Base-by-base conservation (phyloP, 2,888 invertebrate genomes). In the Halictus ligatus region DNA sequence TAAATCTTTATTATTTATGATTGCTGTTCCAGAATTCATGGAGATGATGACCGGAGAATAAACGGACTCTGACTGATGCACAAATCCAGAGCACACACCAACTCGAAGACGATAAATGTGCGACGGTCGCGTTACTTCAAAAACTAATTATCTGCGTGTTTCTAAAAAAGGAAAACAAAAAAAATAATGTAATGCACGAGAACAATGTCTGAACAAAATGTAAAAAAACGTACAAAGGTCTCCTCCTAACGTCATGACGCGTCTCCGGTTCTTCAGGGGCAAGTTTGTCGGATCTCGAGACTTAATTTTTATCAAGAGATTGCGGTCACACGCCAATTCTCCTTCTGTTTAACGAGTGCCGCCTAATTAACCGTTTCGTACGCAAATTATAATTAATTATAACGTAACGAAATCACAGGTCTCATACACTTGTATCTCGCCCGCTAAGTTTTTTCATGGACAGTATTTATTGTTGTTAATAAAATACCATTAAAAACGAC, bases 21-120 rank as follows among this genome's bases (percentile, higher is more conserved):
- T 43, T 35, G 64, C 73, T 75, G 96, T 97, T 97, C 91, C 97
- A 98, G 98, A 98, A 97, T 98, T 98, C 96, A 98, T 98, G 98
- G 98, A 98, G 96, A 98, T 98, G 98, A 98, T 98, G 98, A 98
- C 98, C 90, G 98, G 98, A 95, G 98, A 98, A 97, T 98, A 97
- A 97, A 95, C 79, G 2, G 40, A 71, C 46, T 29, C 18, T 54
- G 73, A 79, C 48, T 72, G 79, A 71, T 76, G 75, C 83, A 69
- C 69, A 74, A n/a, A n/a, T n/a, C n/a, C n/a, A n/a, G n/a, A n/a
- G 75, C 83, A 69, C 69, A 74, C n/a, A 43, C 75, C 80, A 75
- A 81, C 67, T 81, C 81, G 84, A 89, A 91, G 87, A 90, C 88
- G 88, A 87, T 86, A 80, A 82, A 54, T 79, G 88, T 88, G 88